Evolutionary conservation across 2,797 vertebrate genomes (phyloP).

Genomic region (Schizopygopsis pylzovi): DNA sequence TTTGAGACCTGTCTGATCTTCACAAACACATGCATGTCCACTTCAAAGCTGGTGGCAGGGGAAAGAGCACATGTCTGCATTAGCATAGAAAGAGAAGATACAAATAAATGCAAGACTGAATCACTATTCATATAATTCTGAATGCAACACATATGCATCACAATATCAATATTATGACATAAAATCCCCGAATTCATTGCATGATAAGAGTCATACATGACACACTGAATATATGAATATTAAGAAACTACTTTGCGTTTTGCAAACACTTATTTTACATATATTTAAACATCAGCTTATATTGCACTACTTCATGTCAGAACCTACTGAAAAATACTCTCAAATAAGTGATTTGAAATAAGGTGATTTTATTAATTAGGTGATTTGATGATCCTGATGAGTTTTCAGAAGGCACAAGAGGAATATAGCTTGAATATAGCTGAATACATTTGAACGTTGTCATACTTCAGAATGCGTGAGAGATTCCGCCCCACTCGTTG

Average conservation of each 20-base stretch:
- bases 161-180: background rate
- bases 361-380: background rate
- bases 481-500: background rate
- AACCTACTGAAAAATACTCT: background rate
- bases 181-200: background rate
- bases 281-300: background rate
- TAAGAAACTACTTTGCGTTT: background rate
- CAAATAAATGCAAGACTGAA: slow-evolving; percentile 8
- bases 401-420: background rate
- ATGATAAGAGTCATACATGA: background rate
- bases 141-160: background rate
- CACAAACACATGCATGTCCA: slow-evolving; percentile 31
- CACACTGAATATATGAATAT: background rate
- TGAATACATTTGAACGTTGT: background rate
- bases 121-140: background rate
- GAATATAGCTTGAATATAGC: background rate
- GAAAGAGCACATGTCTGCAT: slow-evolving; percentile 21
- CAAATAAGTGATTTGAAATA: background rate
- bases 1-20: slow-evolving; percentile 46
- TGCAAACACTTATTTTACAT: background rate
- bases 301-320: background rate
- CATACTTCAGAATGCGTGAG: background rate
- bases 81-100: slow-evolving; percentile 39
- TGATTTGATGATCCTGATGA: background rate
- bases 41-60: slow-evolving; percentile 39